Percentiles rank a stretch among this genome's conserved stretches.
Conservation (phyloP, 1,140 invertebrate genomes). For the Zaprionus tsacasi region DNA sequence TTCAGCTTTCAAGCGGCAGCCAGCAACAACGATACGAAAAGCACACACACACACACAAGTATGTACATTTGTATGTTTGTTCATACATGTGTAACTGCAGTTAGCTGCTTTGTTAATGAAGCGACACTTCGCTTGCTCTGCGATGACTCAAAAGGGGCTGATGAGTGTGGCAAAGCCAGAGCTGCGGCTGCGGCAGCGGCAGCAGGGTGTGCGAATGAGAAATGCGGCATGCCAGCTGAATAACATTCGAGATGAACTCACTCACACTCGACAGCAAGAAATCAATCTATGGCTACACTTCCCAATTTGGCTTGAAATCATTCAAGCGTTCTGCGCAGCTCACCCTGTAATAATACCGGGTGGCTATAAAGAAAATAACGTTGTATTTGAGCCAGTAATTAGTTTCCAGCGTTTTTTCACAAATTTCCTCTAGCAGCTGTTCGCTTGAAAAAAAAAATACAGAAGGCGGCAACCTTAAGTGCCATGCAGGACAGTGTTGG, state of each 20-base stretch:
- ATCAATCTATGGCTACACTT: conserved; percentile 1
- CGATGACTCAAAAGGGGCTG: conserved; percentile 43
- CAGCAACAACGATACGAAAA: conserved; percentile 6
- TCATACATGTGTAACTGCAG: conserved; percentile 21
- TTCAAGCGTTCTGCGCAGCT: background rate
- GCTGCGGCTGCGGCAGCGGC: background rate
- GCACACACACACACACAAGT: conserved; percentile 2
- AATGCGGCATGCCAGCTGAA: conserved; percentile 31
- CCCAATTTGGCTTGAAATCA: conserved; percentile 12
- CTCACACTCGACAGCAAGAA: conserved; percentile 27
- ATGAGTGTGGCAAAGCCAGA: conserved; percentile 6
- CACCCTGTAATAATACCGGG: background rate
- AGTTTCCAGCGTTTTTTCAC: too few species aligned
- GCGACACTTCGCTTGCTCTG: conserved; percentile 31
- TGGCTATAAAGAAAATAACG: background rate
- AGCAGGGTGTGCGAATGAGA: conserved; percentile 9
- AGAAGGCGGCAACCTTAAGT: conserved; percentile 8
- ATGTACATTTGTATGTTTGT: background rate
- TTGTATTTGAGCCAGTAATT: too few species aligned
- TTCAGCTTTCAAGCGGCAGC: conserved; percentile 46
- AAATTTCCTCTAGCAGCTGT: conserved; percentile 32
- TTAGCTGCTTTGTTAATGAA: conserved; percentile 44
- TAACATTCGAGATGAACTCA: conserved; percentile 41
- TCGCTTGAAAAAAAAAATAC: conserved; percentile 8
- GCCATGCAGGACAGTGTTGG: conserved; percentile 45